Conservation (phyloP, 2,113 vertebrate species). For the Dendrocopos noguchii region DNA sequence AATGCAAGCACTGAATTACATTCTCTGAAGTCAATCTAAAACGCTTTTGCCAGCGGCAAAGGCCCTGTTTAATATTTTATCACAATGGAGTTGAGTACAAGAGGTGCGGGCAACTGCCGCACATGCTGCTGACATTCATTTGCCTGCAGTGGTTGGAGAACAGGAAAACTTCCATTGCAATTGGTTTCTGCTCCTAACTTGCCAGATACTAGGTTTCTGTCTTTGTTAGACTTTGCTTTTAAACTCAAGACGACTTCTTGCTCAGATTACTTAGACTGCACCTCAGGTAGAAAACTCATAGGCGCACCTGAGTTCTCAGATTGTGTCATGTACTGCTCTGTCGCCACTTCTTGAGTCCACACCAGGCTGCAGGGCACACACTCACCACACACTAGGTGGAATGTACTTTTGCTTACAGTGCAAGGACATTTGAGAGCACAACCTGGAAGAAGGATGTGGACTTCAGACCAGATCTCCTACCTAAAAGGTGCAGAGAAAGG, state of each 20-base stretch:
- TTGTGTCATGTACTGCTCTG: rapidly evolving
- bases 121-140: constrained; percentile 6
- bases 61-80: constrained; percentile 55
- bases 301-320: background rate
- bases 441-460: background rate
- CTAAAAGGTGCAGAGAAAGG: background rate
- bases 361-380: background rate
- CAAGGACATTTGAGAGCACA: background rate
- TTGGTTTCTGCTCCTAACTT: background rate
- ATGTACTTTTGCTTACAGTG: background rate
- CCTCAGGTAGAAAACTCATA: background rate
- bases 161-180: background rate
- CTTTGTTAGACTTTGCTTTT: background rate
- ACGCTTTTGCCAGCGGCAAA: constrained; percentile 62
- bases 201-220: background rate
- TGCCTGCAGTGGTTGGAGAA: background rate
- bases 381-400: rapidly evolving
- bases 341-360: rapidly evolving
- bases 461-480: background rate
- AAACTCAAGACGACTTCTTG: background rate
- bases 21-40: constrained; percentile 49
- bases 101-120: background rate
- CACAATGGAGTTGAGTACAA: background rate
- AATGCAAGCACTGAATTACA: background rate
- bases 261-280: background rate